Evolutionary conservation across 2,888 invertebrate genomes (phyloP), one percentile per base, ranked within the genome.

Genomic region (Tipula vernalis): DNA sequence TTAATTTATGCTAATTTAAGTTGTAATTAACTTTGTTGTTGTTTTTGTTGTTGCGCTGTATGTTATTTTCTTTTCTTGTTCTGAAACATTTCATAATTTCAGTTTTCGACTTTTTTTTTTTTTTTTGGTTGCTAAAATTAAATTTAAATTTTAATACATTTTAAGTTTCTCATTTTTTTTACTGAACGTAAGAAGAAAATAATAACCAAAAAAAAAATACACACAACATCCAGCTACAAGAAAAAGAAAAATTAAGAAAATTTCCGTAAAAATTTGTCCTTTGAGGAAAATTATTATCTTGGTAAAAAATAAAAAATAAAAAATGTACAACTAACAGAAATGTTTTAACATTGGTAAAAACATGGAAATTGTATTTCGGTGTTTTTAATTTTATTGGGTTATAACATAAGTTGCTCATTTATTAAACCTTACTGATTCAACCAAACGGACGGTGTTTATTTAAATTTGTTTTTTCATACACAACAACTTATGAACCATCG

Each of bases 1-100:
- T 71, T 71, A 71, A 71, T 71, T 71, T 71, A 71, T 71, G 71
- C 71, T 71, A 71, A 71, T 71, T 71, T 71, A 71, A 71, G 71
- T 71, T 71, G 71, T 71, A 71, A 71, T 71, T 71, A 71, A 71
- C 71, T 71, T 71, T 71, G 5, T 71, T 71, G 71, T 71, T 71
- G 28, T 71, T 71, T 12, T 71, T 71, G 18, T 71, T 15, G 15
- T 15, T 39, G 6, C 39, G 39, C 28, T 44, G 4, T 71, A 71
- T 71, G 28, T 71, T 71, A 10, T 10, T n/a, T n/a, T 28, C 10
- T 13, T 51, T 51, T 15, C 51, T 51, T 51, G 13, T 51, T 51
- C n/a, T 15, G n/a, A 15, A 57, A 71, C 71, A 71, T 71, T 71
- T 71, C 71, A 71, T 71, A 71, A 71, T 71, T 71, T 71, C 71